These are phyloP conservation scores for Heliocidaris tuberculata DNA, from an alignment of 35 echinoderm and acorn worm genomes.

Conservation along the genomic window DNA sequence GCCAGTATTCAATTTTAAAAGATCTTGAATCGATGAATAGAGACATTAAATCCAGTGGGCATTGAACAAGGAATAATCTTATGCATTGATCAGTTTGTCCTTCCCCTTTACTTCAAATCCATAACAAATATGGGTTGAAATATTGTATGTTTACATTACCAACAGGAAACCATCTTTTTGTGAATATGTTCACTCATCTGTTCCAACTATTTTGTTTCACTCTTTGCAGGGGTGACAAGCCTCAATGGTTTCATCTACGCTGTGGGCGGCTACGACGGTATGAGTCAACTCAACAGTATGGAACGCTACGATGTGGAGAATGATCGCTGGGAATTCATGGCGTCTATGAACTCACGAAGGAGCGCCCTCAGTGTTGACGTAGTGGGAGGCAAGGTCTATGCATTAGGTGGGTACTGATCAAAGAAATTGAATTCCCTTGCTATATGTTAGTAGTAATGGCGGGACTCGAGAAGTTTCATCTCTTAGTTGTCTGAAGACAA, in stretches of 20 bases:
- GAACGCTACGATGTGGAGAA: conserved; percentile 91
- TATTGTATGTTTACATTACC: neutral
- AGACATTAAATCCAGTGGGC: neutral
- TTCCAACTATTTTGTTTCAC: neutral
- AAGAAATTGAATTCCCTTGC: neutral
- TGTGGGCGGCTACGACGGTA: conserved; percentile 92
- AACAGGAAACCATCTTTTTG: neutral
- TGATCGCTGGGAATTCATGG: conserved; percentile 82
- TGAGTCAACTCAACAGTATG: conserved; percentile 90
- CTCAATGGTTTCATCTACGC: conserved; percentile 80
- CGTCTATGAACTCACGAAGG: conserved; percentile 88
- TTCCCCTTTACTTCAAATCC: neutral
- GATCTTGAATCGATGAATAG: too few species aligned
- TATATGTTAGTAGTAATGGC: neutral
- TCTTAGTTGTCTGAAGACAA: too few species aligned
- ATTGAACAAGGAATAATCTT: neutral
- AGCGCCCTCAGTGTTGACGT: conserved; percentile 99
- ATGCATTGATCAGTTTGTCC: neutral
- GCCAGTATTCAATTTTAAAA: too few species aligned
- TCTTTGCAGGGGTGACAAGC: conserved; percentile 75
- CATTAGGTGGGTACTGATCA: conserved; percentile 70
- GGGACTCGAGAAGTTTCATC: too few species aligned
- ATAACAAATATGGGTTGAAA: too few species aligned
- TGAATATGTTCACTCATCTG: neutral
- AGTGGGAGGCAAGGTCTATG: conserved; percentile 89